Evolutionary conservation across 2,797 vertebrate species (phyloP), one percentile per base, ranked within the genome.

Genomic region (Nothura maculosa): DNA sequence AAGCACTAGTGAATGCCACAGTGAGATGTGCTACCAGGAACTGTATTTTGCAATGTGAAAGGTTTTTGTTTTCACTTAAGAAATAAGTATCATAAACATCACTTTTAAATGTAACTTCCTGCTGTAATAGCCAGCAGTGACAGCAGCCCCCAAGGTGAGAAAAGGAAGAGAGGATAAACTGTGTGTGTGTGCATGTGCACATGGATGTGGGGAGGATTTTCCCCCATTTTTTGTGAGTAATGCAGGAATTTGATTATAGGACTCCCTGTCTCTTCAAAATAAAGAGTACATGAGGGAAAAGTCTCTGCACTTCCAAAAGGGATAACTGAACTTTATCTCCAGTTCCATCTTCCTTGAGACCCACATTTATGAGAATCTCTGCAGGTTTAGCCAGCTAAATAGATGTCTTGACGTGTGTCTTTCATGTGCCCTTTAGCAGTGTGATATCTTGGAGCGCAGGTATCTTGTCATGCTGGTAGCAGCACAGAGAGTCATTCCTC

Each of bases 21-120:
- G 18, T 68, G 77, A 91, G 52, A 74, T 54, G 32, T 6, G 6
- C 52, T 83, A 57, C 38, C 20, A 38, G 36, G 77, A 47, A 55
- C 70, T 40, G 8, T 38, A 19, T 62, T 75, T 1, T 74, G 18
- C 68, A 81, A 32, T 18, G 6, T 54, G 40, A 69, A 79, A 81
- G 60, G 11, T 2, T 78, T 81, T 64, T 76, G n/a, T 75, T 69
- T 45, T 63, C 66, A 50, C 47, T 60, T 85, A 75, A 73, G 43
- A 83, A 72, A 73, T 7, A 3, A 62, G 13, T 85, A 92, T 91
- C 32, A 85, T 76, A 77, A 97, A 22, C 47, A 45, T 76, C 3
- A 1, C 36, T 77, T 91, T 90, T 50, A 47, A 64, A 22, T 52
- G 54, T 48, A 38, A 24, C 14, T 88, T 85, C 24, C 58, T 15